Base-by-base conservation (phyloP, 2,888 invertebrate genomes). In the Entomobrya multifasciata region DNA sequence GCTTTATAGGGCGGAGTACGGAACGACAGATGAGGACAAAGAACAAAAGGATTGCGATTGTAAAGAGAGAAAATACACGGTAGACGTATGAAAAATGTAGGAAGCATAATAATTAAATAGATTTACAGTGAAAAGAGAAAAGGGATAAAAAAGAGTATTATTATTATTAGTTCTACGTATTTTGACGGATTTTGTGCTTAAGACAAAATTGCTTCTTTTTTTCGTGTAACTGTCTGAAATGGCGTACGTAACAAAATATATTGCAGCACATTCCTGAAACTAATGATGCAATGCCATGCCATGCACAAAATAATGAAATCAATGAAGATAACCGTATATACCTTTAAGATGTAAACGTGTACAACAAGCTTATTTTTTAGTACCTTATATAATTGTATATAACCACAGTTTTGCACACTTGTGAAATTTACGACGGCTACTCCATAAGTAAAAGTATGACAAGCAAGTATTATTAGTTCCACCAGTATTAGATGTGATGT, bases 301-400 rank as follows among this genome's bases (percentile, higher is more conserved):
- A 74, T 74, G 74, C 49, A 47, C 27, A 82, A 62, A 30, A 60
- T 62, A 82, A 72, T 82, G 82, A 74, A 49, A 49, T 82, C 74
- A 74, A 49, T 62, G 36, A 22, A 41, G 17, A 25, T 13, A 11
- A 27, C 49, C 1, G 25, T 20, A 30, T 15, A 30, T 52, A 52
- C 27, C 20, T 27, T n/a, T 25, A 22, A 52, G 52, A 49, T n/a
- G 52, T 27, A 36, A 8, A 36, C 4, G 36, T n/a, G n/a, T n/a
- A n/a, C n/a, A n/a, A n/a, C n/a, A n/a, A n/a, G n/a, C n/a, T n/a
- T n/a, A n/a, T n/a, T n/a, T n/a, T n/a, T n/a, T n/a, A n/a, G n/a
- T n/a, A n/a, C n/a, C n/a, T n/a, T n/a, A n/a, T n/a, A n/a, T n/a
- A n/a, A n/a, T 20, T 41, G 41, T 8, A 10, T 41, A 65, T 8